Evolutionary conservation across 2,888 invertebrate genomes (phyloP).

Genomic region (Pterostichus niger): DNA sequence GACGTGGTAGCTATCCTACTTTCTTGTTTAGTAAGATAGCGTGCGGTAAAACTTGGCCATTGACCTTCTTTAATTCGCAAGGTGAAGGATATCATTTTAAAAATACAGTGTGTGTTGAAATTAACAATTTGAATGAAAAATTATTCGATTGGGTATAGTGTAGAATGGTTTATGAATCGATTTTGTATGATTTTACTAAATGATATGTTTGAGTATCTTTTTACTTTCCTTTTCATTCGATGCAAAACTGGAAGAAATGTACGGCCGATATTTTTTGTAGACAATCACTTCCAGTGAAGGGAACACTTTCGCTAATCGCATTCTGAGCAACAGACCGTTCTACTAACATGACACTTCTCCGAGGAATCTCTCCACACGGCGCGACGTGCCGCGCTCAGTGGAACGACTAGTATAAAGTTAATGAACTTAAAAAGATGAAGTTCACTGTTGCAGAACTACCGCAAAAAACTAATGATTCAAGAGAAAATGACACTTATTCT

Average conservation of each 20-base stretch:
- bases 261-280: slow-evolving; percentile 59
- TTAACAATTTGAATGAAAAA: background rate
- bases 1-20: background rate
- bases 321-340: slow-evolving; percentile 39
- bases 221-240: slow-evolving; percentile 65
- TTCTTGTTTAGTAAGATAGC: background rate
- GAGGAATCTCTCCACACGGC: slow-evolving; percentile 5
- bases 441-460: slow-evolving; percentile 66
- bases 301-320: slow-evolving; percentile 65
- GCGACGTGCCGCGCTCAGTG: background rate
- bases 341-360: slow-evolving; percentile 40
- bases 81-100: slow-evolving; percentile 20
- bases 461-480: slow-evolving; percentile 41
- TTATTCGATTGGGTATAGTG: background rate
- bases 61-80: slow-evolving; percentile 31
- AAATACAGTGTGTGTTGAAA: background rate
- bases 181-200: slow-evolving; percentile 8
- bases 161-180: background rate
- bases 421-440: slow-evolving; percentile 66
- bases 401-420: slow-evolving; percentile 63
- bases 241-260: slow-evolving; percentile 11
- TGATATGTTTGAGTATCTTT: background rate
- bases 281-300: slow-evolving; percentile 66
- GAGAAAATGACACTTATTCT: slow-evolving; percentile 41
- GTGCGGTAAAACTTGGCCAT: slow-evolving; percentile 10